These are phyloP conservation scores for Fregata magnificens DNA, from an alignment of 2,113 vertebrate genomes.

Conservation along the genomic window DNA sequence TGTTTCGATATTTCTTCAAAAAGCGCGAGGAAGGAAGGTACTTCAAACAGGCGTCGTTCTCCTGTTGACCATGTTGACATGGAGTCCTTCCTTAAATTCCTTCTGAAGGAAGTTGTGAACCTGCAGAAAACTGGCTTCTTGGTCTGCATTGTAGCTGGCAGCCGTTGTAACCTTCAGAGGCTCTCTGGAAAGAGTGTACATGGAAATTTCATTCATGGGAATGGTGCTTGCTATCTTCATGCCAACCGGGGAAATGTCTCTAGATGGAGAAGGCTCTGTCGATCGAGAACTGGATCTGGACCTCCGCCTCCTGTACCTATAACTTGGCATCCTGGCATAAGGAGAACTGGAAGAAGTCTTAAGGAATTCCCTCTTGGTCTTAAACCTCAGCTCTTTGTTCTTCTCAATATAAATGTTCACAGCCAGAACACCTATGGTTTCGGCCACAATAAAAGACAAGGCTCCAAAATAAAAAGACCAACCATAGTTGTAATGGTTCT, in stretches of 20 bases:
- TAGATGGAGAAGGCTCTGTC: constrained; percentile 87
- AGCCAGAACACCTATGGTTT: constrained; percentile 93
- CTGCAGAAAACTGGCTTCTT: constrained; percentile 91
- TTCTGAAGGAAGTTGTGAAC: constrained; percentile 96
- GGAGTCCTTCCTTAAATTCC: constrained; percentile 89
- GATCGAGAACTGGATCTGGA: constrained; percentile 92
- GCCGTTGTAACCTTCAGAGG: constrained; percentile 83
- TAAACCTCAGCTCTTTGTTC: constrained; percentile 92
- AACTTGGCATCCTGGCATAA: constrained; percentile 95
- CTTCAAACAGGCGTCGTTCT: constrained; percentile 95
- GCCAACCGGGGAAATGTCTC: constrained; percentile 85
- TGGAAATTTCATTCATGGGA: constrained; percentile 91
- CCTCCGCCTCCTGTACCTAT: constrained; percentile 87
- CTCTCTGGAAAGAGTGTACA: constrained; percentile 94
- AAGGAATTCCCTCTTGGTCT: constrained; percentile 87
- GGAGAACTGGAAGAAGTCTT: constrained; percentile 92
- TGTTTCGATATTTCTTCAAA: not conserved
- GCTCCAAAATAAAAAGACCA: constrained; percentile 99
- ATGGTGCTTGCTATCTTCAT: constrained; percentile 86
- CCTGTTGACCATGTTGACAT: constrained; percentile 84
- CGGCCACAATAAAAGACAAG: constrained; percentile 95
- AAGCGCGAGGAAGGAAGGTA: not conserved
- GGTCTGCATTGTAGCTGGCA: constrained; percentile 90
- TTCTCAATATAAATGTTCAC: constrained; percentile 99
- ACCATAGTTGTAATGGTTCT: constrained; percentile 95